Base-by-base conservation (phyloP, 30 jellyfish, hydroid and myxozoan genomes). In the Aurelia aurita region DNA sequence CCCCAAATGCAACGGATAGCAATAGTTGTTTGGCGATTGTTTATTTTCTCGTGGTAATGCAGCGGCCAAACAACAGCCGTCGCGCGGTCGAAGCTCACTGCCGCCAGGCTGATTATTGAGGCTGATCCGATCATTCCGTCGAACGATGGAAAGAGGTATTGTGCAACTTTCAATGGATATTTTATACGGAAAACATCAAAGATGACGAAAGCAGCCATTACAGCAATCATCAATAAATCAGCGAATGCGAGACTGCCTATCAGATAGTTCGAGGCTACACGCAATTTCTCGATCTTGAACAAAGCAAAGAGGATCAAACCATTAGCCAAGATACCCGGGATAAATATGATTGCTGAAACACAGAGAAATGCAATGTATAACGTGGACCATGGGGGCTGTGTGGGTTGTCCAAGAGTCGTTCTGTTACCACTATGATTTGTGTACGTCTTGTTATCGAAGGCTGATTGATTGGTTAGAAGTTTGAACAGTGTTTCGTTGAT, bases 51-150 rank as follows among this genome's bases (percentile, higher is more conserved):
- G 45, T 62, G 74, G 83, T 91, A 91, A 28, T 43, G 75, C 20
- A 84, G 63, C 44, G 98, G 98, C 20, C 79, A 75, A 23, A 68
- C 43, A 12, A 91, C 93, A 9, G 98, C 98, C 27, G 76, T 34
- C 32, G 90, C 90, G 10, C 98, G 89, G 78, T 91, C 98, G 43
- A 85, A 58, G 66, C 98, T 91, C 23, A 91, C 98, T 20, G 93
- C 96, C 27, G 98, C 96, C 64, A 91, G 62, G 46, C 75, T 91
- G 69, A 84, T 19, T 3, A 91, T 73, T 19, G 98, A 91, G 16
- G 96, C 98, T 6, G 98, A 91, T 19, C 96, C 87, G 18, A 87
- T 66, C 46, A 91, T 43, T 18, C 85, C 60, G 71, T 82, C 94
- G 21, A 91, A 61, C 23, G 94, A 91, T 13, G 94, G 94, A 53